Percentiles rank a stretch among this genome's conserved stretches.
These are phyloP conservation scores for Gobionotothen gibberifrons DNA, from an alignment of 2,797 vertebrate genomes.

Conservation along the genomic window DNA sequence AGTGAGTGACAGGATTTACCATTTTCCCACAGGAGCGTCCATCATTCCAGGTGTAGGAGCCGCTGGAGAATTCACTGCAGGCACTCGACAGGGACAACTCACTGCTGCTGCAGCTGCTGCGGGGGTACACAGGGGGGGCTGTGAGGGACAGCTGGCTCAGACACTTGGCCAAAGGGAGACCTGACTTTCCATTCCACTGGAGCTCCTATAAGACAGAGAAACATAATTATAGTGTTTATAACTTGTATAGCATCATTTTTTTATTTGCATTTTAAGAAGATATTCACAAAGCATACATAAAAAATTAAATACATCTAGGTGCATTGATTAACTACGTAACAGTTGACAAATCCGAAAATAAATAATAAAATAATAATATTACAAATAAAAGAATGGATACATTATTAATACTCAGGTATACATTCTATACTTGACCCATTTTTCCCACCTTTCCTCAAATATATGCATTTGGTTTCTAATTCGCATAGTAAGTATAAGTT, in stretches of 20 bases:
- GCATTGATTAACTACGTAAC: no score
- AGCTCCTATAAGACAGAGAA: conserved; percentile 80
- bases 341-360: no score
- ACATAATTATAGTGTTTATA: not conserved
- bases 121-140: conserved; percentile 81
- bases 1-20: conserved; percentile 71
- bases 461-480: no score
- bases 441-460: no score
- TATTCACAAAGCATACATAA: no score
- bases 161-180: conserved; percentile 83
- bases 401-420: no score
- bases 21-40: conserved; percentile 87
- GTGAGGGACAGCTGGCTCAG: conserved; percentile 87
- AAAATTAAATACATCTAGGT: no score
- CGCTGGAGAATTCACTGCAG: conserved; percentile 95
- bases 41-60: conserved; percentile 92
- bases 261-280: no score
- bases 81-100: conserved; percentile 93
- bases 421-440: no score
- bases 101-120: conserved; percentile 93
- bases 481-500: no score
- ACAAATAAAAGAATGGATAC: no score
- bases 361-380: no score
- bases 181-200: conserved; percentile 85
- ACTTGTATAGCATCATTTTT: not conserved